Base-by-base conservation (phyloP, 1,140 invertebrate species). In the Diorhabda carinulata region DNA sequence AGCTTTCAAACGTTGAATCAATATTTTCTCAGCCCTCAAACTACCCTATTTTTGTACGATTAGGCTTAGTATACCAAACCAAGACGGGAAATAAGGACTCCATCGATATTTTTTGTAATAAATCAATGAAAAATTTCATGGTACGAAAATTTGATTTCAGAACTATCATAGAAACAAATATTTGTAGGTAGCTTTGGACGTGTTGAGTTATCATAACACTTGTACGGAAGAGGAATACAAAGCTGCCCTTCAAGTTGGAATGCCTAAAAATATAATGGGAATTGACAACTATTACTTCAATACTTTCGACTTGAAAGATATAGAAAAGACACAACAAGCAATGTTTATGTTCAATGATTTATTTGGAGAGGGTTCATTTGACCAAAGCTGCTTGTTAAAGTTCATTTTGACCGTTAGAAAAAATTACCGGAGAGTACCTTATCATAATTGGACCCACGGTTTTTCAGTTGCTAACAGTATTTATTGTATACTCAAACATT, bases 371-470 rank as follows among this genome's bases (percentile, higher is more conserved):
- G 64, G 44, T 10, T 64, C 47, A 43, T 92, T 90, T 76, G 87
- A 90, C 74, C 77, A 82, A 10, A 82, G 83, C 63, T 86, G 85
- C 61, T 79, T 94, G 52, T 86, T 90, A 41, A 82, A 88, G 64
- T 95, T 95, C 77, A 87, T 89, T 4, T 77, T 95, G 66, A 95
- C 92, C 0, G 91, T 94, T 0, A 86, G 87, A 76, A 94, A 93
- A 77, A 95, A 94, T 81, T 95, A 95, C 78, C 82, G 92, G 41
- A 83, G 87, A 43, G 91, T 94, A 0, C 89, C 90, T 0, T 93
- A 94, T 77, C 93, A 95, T 80, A 95, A 95, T 81, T 95, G 92
- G 89, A 88, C 88, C 10, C 92, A 95, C 77, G 93, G 91, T 0
- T 95, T 93, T 84, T 88, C 90, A 4, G 92, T 95, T 2, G 92